Conservation (phyloP, 2,888 invertebrate species). For the Nomada flava region DNA sequence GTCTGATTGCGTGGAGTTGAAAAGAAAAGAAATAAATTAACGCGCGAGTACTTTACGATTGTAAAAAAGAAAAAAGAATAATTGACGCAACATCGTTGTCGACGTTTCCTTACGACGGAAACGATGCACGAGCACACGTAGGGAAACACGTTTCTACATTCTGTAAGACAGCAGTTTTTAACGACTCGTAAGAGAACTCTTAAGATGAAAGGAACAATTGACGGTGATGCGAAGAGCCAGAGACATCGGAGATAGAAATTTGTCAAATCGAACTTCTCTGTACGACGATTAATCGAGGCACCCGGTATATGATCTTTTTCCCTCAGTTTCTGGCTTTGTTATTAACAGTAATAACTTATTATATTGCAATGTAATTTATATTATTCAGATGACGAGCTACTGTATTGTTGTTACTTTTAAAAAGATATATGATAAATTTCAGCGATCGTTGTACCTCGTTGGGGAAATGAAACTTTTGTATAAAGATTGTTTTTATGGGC, state of each 20-base stretch:
- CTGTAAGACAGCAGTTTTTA: slow-evolving; percentile 53
- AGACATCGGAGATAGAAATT: slow-evolving; percentile 20
- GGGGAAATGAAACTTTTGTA: neutral
- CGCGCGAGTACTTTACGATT: neutral
- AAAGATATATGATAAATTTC: neutral
- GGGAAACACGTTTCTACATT: slow-evolving; percentile 50
- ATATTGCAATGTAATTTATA: neutral
- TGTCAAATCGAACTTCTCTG: neutral
- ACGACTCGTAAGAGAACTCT: slow-evolving; percentile 21
- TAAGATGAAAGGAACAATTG: slow-evolving; percentile 7
- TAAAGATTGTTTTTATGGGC: neutral
- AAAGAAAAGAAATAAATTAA: neutral
- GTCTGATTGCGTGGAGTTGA: slow-evolving; percentile 15
- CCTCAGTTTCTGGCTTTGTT: too few relatives aligned
- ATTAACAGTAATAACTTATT: too few relatives aligned
- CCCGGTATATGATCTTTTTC: neutral
- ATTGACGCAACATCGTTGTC: neutral
- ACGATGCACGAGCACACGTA: slow-evolving; percentile 23
- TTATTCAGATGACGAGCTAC: neutral
- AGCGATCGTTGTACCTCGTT: neutral
- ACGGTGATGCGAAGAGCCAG: slow-evolving; percentile 15
- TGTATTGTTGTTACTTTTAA: slow-evolving; percentile 4
- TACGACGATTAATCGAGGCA: neutral
- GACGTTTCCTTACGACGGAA: slow-evolving; percentile 8
- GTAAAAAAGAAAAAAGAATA: neutral